Base-by-base conservation (phyloP, 2,113 vertebrate genomes). In the Chamaetylas fuelleborni region DNA sequence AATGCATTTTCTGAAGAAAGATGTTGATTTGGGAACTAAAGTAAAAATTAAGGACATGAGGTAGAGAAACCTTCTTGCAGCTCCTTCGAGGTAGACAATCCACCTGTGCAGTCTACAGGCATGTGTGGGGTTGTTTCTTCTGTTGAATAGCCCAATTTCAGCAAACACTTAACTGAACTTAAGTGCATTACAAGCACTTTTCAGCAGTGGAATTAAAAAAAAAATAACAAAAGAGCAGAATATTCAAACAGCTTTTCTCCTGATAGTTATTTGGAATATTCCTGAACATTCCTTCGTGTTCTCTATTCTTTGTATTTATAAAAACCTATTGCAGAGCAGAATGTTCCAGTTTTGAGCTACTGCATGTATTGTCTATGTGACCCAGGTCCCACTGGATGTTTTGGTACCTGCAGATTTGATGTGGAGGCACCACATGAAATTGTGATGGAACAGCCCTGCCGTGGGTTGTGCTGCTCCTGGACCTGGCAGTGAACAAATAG, bases 371-470 rank as follows among this genome's bases (percentile, higher is more conserved):
- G 14, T 60, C 12, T 16, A 0, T 36, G 9, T 31, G 11, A 25
- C 24, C 12, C 20, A 72, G 38, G 31, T 67, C 28, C 51, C 34
- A 8, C 2, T 51, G 76, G 33, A 26, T 40, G 25, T 36, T 90
- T 38, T 73, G 29, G 36, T 62, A 12, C 28, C 34, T 64, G 2
- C 24, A 81, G 31, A 33, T 73, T 28, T 26, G 19, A 28, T 48
- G 6, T 12, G 31, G 36, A 50, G 48, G 50, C 16, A 51, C 50
- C 25, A 51, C 25, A 51, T 51, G 8, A 51, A 51, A 51, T 51
- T 28, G 5, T 1, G 0, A 4, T 25, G 5, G 17, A 7, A 28
- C 3, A 2, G 1, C 24, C 42, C 34, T 53, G 87, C 28, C 40
- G 20, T 36, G 13, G n/a, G 1, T 10, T 15, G 6, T 61, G 51